Conservation (phyloP, 2,888 invertebrate species). For the Eristalis pertinax region DNA sequence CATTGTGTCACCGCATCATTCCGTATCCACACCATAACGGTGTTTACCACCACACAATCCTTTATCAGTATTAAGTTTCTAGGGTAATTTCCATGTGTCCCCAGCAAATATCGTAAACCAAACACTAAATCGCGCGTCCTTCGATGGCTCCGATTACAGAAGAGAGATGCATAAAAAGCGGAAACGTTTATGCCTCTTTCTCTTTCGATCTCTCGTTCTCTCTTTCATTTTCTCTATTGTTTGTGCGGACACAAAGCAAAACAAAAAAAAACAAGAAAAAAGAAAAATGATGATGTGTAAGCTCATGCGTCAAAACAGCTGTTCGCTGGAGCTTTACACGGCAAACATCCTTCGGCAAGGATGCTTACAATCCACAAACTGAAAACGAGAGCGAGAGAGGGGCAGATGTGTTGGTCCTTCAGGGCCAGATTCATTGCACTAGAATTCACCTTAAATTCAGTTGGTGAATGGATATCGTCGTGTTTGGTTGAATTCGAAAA, state of each 20-base stretch:
- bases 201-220: background rate
- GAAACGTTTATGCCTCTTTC: background rate
- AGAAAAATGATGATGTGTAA: conserved; percentile 4
- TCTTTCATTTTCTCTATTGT: background rate
- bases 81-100: conserved; percentile 38
- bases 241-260: conserved; percentile 2
- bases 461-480: conserved; percentile 64
- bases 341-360: conserved; percentile 17
- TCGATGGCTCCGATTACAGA: conserved; percentile 32
- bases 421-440: conserved; percentile 47
- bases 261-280: background rate
- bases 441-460: conserved; percentile 49
- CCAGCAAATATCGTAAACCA: conserved; percentile 33
- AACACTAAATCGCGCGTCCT: conserved; percentile 42
- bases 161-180: background rate
- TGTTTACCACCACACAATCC: conserved; percentile 3
- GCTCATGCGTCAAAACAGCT: conserved; percentile 68
- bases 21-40: background rate
- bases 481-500: conserved; percentile 40
- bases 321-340: conserved; percentile 45
- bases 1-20: conserved; percentile 5
- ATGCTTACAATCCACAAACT: conserved; percentile 66
- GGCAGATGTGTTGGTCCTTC: conserved; percentile 32
- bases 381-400: conserved; percentile 9
- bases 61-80: conserved; percentile 22